These are phyloP conservation scores for Iguana delicatissima DNA, from an alignment of 2,797 vertebrate species.

Conservation along the genomic window DNA sequence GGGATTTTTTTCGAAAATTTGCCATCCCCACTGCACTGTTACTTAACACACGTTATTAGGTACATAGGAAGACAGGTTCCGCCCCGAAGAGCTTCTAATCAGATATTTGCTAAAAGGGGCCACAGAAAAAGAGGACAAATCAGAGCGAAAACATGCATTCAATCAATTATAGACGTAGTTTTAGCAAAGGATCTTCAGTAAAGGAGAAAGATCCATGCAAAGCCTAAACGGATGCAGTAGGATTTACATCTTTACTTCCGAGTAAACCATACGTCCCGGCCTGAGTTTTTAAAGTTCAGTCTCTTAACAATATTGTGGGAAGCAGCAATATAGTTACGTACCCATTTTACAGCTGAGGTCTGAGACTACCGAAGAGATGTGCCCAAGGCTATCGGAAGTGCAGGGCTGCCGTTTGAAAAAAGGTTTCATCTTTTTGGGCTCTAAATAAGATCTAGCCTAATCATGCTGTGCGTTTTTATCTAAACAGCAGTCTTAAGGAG, in stretches of 20 bases:
- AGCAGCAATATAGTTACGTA: background rate
- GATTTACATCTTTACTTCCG: constrained; percentile 1
- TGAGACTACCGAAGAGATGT: no score
- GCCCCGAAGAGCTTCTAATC: background rate
- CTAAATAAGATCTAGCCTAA: background rate
- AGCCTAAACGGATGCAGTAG: background rate
- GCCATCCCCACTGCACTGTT: no score
- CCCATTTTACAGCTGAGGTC: background rate
- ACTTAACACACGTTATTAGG: background rate
- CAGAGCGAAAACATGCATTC: background rate
- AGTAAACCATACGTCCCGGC: background rate
- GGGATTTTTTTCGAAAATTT: background rate
- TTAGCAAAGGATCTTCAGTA: background rate
- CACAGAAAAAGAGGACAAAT: background rate
- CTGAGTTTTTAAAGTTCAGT: background rate
- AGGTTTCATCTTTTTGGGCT: background rate
- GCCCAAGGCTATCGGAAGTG: no score
- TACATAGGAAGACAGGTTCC: background rate
- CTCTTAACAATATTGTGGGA: background rate
- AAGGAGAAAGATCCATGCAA: background rate
- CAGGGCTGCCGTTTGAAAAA: background rate
- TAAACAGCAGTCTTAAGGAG: background rate
- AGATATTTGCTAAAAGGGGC: background rate
- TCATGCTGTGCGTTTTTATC: background rate
- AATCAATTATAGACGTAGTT: background rate